Base-by-base conservation (phyloP, 2,797 vertebrate species). In the Lithobates sylvaticus region DNA sequence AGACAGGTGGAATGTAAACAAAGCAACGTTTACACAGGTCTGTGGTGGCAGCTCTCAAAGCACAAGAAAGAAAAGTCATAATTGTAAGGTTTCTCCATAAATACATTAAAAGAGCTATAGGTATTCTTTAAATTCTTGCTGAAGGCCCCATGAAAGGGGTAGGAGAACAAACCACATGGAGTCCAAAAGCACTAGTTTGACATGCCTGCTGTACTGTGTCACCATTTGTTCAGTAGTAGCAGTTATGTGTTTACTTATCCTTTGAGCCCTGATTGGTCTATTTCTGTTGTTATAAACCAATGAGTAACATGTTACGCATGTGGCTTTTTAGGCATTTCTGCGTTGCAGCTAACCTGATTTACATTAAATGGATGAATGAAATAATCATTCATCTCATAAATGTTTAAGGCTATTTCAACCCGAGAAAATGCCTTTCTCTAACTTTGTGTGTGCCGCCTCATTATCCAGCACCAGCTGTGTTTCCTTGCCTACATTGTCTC, bases 301-400 rank as follows among this genome's bases (percentile, higher is more conserved):
- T 83, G 73, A 83, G 74, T 76, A 76, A 84, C 44, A 78, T 54
- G 5, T 71, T 76, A 47, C n/a, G 58, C 61, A 83, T 79, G 61
- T 68, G 64, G 69, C 42, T 74, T 36, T 69, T 65, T 76, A 83
- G 32, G 61, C 32, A 79, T 84, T 36, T 83, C 71, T 54, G 76
- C 42, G 44, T 80, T 34, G 18, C 81, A 69, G 72, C 69, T 67
- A 87, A 67, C 71, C 81, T 84, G 76, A 79, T 78, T 84, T 72
- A 44, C 36, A 87, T 87, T 87, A 87, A 80, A 79, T 54, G 76
- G 86, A 42, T 83, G 86, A 87, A 87, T 87, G 76, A 79, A 79
- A 87, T 78, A 83, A 74, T 80, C 64, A 84, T 80, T 84, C 76
- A 87, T 84, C 76, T 84, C 80, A 83, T 76, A 80, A 79, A 75